Percentiles rank a stretch among this genome's conserved stretches.
These are phyloP conservation scores for Meloidogyne chitwoodi DNA, from an alignment of 1,140 invertebrate species.

Conservation along the genomic window DNA sequence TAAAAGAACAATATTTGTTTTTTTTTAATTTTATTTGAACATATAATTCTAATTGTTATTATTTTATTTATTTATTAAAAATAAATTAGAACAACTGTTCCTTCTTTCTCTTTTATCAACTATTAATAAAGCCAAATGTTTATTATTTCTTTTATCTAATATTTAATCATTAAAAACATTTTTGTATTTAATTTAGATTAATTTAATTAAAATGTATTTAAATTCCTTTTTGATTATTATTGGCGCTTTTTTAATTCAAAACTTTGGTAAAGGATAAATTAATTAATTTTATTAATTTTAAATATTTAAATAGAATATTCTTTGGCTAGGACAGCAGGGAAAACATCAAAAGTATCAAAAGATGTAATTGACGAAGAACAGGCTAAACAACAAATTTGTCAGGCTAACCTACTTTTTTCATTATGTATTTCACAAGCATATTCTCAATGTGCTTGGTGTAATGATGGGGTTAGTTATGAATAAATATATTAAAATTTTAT, in stretches of 20 bases:
- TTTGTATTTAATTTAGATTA: neutral
- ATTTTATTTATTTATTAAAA: too few species aligned
- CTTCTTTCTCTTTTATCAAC: too few species aligned
- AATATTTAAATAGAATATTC: neutral
- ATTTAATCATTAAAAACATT: neutral
- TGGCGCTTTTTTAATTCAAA: neutral
- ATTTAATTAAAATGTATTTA: neutral
- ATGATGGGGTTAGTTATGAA: neutral
- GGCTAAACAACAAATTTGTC: neutral
- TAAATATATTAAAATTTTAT: neutral
- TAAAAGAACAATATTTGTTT: too few species aligned
- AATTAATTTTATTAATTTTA: too few species aligned
- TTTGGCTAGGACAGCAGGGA: neutral
- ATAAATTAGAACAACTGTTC: neutral
- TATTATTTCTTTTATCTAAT: neutral
- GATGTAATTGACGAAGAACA: neutral
- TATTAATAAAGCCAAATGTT: too few species aligned
- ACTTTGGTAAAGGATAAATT: neutral
- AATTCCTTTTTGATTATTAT: neutral
- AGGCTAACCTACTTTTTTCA: neutral
- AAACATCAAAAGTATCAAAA: neutral
- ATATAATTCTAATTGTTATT: too few species aligned
- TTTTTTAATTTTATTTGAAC: too few species aligned
- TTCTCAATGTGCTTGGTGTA: conserved; percentile 14
- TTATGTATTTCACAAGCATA: conserved; percentile 10